These are phyloP conservation scores for Brachyptera putata DNA, from an alignment of 2,888 invertebrate species.

Conservation along the genomic window DNA sequence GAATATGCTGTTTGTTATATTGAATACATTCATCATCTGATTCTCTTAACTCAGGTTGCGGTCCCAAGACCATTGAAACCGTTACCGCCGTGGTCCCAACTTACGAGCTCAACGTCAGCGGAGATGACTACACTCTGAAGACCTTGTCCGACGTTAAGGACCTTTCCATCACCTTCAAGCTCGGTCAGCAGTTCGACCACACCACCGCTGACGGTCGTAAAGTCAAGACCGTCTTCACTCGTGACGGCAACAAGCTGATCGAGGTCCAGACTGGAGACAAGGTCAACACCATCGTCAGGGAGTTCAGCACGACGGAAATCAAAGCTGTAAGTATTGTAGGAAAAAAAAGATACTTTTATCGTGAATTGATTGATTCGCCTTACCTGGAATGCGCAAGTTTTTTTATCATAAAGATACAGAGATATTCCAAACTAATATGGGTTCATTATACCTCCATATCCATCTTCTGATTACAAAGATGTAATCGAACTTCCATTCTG, in stretches of 20 bases:
- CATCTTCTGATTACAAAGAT: no score
- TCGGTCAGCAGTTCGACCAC: neutral
- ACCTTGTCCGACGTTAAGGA: neutral
- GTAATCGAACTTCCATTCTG: no score
- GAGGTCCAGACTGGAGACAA: neutral
- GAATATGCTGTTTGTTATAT: no score
- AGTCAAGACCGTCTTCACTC: neutral
- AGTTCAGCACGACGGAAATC: neutral
- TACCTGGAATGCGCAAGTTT: no score
- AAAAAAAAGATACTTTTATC: no score
- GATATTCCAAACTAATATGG: no score
- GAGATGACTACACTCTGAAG: neutral
- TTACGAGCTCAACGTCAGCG: neutral
- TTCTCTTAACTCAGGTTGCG: no score
- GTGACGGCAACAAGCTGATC: neutral
- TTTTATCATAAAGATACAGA: no score
- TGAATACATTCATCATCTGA: no score
- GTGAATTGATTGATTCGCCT: no score
- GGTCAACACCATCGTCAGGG: neutral
- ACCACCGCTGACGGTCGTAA: neutral
- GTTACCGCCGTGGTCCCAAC: neutral
- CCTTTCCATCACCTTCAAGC: neutral
- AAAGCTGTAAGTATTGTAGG: neutral
- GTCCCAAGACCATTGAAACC: neutral
- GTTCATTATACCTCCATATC: no score